Evolutionary conservation across 2,113 vertebrate genomes (phyloP), one percentile per base, ranked within the genome.

Genomic region (Chlamydotis undulata): DNA sequence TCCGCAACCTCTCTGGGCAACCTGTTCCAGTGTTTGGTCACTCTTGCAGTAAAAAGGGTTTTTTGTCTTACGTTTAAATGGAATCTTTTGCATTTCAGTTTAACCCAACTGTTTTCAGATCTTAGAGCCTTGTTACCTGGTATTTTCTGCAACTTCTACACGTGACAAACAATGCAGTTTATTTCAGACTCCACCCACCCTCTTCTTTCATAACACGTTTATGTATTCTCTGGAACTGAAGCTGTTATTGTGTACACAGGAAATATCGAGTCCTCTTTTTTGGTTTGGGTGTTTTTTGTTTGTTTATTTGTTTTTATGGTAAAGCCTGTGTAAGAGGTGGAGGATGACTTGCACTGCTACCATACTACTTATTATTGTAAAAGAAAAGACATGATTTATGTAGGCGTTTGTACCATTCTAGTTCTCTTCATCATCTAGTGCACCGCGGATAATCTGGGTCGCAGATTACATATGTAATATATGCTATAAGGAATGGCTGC

Each of bases 161-260:
- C 19, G 25, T 93, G n/a, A 61, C n/a, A 93, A 78, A 55, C 17
- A 2, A 21, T 23, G 29, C 23, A 23, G 25, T 35, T 81, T 50
- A 29, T 87, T 75, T 64, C 12, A 21, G 21, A n/a, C 24, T 87
- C 24, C 55, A 53, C 17, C 6, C 33, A 69, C 19, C 5, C 33
- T 19, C 70, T 63, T 41, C 26, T 85, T 90, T 22, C 13, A 3
- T 61, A 71, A 37, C 47, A 35, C 22, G 2, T 79, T 67, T 39
- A 16, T 68, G 18, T n/a, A 10, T 81, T 89, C 39, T 61, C 14
- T 57, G 68, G 52, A 78, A 26, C 9, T 18, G 50, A 73, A 14
- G n/a, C 39, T 45, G 8, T 45, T 69, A 12, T 6, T 89, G 31
- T 0, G 0, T 49, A 22, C 29, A 15, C 9, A 35, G 39, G 67